Evolutionary conservation across 2,797 vertebrate species (phyloP), one percentile per base, ranked within the genome.

Genomic region (Brotula barbata): DNA sequence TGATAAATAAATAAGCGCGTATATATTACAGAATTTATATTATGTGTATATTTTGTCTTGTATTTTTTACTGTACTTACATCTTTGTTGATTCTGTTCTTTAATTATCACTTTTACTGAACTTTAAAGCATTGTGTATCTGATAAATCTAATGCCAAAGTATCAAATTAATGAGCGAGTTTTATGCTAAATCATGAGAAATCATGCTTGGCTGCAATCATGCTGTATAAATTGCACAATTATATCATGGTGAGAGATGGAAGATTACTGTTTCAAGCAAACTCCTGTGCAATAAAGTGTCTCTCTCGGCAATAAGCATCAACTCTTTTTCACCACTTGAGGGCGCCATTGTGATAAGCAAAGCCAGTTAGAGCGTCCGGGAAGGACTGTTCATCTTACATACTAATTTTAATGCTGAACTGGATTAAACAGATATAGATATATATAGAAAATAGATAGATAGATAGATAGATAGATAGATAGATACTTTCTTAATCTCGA

Each of bases 311-410:
- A 6, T 44, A 61, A 65, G 70, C 57, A 58, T 4, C 64, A 64
- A 50, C 1, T 68, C 7, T 1, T 43, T 75, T 67, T 83, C 72
- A 85, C 86, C 86, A 81, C 83, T 55, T 33, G 89, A 73, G 80
- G 80, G 86, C 2, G 79, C 71, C 46, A 14, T 53, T 16, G n/a
- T 39, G 55, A 84, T 25, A 62, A 68, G 34, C 16, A 66, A 56
- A 48, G 14, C 22, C 12, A 2, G 20, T 12, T 1, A 0, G 1
- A 11, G 1, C 31, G 9, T 1, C 17, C 10, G 6, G 0, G 0
- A 17, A n/a, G n/a, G n/a, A n/a, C n/a, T n/a, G n/a, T n/a, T n/a
- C n/a, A n/a, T n/a, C n/a, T n/a, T n/a, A n/a, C n/a, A n/a, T n/a
- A n/a, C n/a, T n/a, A n/a, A n/a, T n/a, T n/a, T n/a, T n/a, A n/a